A percentile compares a stretch with the other conserved stretches of the same genome.
These are phyloP conservation scores for Conchocele bisecta DNA, from an alignment of 2,888 invertebrate species.

Conservation along the genomic window DNA sequence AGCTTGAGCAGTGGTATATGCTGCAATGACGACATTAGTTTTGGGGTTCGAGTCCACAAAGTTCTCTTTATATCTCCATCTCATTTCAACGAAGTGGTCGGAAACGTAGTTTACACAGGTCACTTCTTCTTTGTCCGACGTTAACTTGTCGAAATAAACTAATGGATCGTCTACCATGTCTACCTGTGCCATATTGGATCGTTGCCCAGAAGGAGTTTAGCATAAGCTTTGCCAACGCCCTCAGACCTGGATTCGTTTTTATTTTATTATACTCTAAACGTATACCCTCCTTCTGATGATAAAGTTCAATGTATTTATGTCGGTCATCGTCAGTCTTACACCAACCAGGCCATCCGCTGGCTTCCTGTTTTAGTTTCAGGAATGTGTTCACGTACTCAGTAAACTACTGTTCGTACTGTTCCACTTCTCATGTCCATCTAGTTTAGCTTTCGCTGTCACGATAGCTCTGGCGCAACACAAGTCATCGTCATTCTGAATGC, in stretches of 20 bases:
- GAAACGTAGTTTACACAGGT: slow-evolving; percentile 29
- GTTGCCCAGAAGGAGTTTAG: slow-evolving; percentile 44
- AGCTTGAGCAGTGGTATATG: slow-evolving; percentile 28
- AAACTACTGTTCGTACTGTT: slow-evolving; percentile 3
- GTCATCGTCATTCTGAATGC: slow-evolving; percentile 34
- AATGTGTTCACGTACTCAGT: too few species aligned
- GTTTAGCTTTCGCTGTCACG: slow-evolving; percentile 30
- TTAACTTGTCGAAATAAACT: slow-evolving; percentile 16
- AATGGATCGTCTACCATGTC: neutral
- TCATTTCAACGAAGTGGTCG: slow-evolving; percentile 34
- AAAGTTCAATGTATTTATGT: too few species aligned
- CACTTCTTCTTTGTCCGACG: slow-evolving; percentile 22
- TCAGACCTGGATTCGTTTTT: slow-evolving; percentile 31
- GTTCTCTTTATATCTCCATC: slow-evolving; percentile 14
- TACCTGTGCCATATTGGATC: slow-evolving; percentile 18
- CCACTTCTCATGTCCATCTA: slow-evolving; percentile 30
- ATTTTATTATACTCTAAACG: slow-evolving; percentile 32
- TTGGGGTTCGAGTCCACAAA: slow-evolving; percentile 23
- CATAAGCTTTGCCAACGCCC: slow-evolving; percentile 33
- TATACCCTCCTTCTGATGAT: slow-evolving; percentile 28
- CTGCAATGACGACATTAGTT: slow-evolving; percentile 27
- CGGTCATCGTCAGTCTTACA: too few species aligned
- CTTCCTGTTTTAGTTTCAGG: too few species aligned
- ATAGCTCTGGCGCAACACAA: slow-evolving; percentile 38
- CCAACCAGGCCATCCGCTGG: too few species aligned